Evolutionary conservation across 2,797 vertebrate genomes (phyloP).

Genomic region (Momotus momota): DNA sequence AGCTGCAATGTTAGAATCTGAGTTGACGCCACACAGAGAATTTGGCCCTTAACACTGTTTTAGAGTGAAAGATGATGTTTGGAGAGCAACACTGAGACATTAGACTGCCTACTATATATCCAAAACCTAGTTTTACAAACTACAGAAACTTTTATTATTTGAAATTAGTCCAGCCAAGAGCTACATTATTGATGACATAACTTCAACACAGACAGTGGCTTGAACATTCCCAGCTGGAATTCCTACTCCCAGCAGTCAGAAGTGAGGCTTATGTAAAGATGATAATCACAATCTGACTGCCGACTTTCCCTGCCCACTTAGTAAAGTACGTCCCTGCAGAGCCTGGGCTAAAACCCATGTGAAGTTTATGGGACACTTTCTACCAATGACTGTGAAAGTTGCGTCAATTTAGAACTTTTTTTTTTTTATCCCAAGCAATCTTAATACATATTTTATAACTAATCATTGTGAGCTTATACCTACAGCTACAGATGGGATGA

Average conservation of each 20-base stretch:
- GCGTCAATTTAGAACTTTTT: neutral
- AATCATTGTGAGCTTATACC: neutral
- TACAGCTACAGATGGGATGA: neutral
- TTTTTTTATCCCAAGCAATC: neutral
- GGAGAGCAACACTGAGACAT: constrained; percentile 14
- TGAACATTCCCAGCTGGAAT: constrained; percentile 66
- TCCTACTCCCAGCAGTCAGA: constrained; percentile 42
- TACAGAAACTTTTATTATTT: constrained; percentile 64
- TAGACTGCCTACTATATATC: constrained; percentile 36
- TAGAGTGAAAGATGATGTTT: constrained; percentile 44
- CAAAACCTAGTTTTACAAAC: constrained; percentile 60
- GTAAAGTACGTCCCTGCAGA: neutral
- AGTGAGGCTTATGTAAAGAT: constrained; percentile 31
- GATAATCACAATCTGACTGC: constrained; percentile 46
- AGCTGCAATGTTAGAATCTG: constrained; percentile 19
- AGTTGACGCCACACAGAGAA: constrained; percentile 27
- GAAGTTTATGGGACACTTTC: constrained; percentile 1
- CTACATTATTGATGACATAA: constrained; percentile 67
- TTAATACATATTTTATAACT: neutral
- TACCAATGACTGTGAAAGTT: neutral
- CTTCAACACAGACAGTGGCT: constrained; percentile 57
- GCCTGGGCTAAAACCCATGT: neutral
- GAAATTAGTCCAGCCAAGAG: constrained; percentile 55
- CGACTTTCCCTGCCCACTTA: neutral
- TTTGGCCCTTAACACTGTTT: constrained; percentile 39